These are phyloP conservation scores for Drosophila nigricruria DNA, from an alignment of 2,888 invertebrate genomes.

Conservation along the genomic window DNA sequence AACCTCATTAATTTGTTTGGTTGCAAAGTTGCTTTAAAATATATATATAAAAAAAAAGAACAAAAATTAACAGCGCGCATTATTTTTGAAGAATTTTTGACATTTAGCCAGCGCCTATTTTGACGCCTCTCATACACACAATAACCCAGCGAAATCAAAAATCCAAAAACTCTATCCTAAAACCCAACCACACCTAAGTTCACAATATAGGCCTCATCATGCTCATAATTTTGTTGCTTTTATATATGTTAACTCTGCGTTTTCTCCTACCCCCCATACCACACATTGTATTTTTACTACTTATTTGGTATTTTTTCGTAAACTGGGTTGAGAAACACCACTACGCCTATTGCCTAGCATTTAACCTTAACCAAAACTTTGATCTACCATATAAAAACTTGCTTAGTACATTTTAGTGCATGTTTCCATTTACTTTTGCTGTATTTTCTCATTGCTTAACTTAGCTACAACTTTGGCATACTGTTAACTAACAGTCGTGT, in stretches of 20 bases:
- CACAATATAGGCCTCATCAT: slow-evolving; percentile 53
- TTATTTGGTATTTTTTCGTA: slow-evolving; percentile 13
- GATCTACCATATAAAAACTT: slow-evolving; percentile 16
- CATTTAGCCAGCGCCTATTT: slow-evolving; percentile 53
- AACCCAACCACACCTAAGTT: slow-evolving; percentile 28
- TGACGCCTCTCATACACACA: slow-evolving; percentile 69
- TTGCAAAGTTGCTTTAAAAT: slow-evolving; percentile 60
- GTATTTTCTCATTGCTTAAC: slow-evolving; percentile 22
- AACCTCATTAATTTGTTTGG: slow-evolving; percentile 56
- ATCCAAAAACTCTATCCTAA: slow-evolving; percentile 34
- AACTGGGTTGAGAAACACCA: slow-evolving; percentile 19
- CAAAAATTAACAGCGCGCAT: slow-evolving; percentile 55
- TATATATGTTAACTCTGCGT: slow-evolving; percentile 58
- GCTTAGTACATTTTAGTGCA: slow-evolving; percentile 37
- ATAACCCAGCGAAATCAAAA: slow-evolving; percentile 65
- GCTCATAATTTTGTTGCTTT: slow-evolving; percentile 66
- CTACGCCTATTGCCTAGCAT: slow-evolving; percentile 21
- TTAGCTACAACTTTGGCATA: slow-evolving; percentile 24
- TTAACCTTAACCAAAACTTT: slow-evolving; percentile 20
- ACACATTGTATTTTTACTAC: slow-evolving; percentile 34
- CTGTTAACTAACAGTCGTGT: slow-evolving; percentile 36
- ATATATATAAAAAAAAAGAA: slow-evolving; percentile 25
- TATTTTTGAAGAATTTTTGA: slow-evolving; percentile 49
- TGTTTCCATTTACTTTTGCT: slow-evolving; percentile 27
- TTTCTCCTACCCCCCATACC: slow-evolving; percentile 29